Conservation (phyloP, 2,888 invertebrate species). For the Corbicula japonica region DNA sequence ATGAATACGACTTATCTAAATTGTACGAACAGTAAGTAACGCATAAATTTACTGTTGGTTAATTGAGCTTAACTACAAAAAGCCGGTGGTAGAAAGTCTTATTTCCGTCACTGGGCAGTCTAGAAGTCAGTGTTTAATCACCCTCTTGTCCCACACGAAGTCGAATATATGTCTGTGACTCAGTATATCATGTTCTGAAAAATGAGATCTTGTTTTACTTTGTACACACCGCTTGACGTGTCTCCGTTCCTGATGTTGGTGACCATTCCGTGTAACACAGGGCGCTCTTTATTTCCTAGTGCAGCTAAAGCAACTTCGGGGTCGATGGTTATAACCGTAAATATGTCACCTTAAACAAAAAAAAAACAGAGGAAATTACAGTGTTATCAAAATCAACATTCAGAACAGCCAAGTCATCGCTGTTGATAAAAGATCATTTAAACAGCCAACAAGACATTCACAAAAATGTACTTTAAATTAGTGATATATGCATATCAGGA, state of each 20-base stretch:
- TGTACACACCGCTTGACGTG: conserved; percentile 45
- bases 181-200: background rate
- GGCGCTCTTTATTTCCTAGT: conserved; percentile 50
- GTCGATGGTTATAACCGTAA: conserved; percentile 57
- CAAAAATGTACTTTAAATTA: too few species aligned
- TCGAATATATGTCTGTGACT: background rate
- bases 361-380: background rate
- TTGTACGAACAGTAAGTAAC: too few species aligned
- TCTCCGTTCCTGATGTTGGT: conserved; percentile 55
- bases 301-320: conserved; percentile 56
- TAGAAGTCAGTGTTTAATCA: background rate
- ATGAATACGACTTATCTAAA: too few species aligned
- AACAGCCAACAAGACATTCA: too few species aligned
- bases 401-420: background rate
- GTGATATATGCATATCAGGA: too few species aligned
- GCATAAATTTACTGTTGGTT: too few species aligned
- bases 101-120: background rate
- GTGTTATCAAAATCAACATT: background rate
- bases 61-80: background rate
- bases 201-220: background rate
- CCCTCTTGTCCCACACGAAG: background rate
- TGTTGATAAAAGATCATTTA: too few species aligned
- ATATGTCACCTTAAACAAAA: conserved; percentile 47
- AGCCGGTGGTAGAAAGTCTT: background rate
- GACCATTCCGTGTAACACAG: conserved; percentile 57